Evolutionary conservation across 35 echinoderm and acorn worm species (phyloP), one percentile per base, ranked within the genome.

Genomic region (Lytechinus pictus): DNA sequence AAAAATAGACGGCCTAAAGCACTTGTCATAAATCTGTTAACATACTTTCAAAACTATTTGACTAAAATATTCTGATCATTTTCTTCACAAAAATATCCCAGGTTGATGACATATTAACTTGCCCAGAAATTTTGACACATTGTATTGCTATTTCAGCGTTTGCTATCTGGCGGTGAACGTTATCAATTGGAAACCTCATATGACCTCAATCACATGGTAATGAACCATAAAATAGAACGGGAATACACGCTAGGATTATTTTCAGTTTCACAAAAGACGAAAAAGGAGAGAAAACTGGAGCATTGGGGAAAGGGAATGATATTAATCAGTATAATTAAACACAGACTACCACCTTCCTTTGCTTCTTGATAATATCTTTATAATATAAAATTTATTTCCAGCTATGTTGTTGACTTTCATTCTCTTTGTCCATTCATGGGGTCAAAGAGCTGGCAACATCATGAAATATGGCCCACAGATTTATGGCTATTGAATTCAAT

Each of bases 221-320:
- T 90, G 88, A 90, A 90, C 88, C 88, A 54, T 28, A 90, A 90
- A 90, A 90, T 90, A 33, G 88, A 90, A 90, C 52, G 88, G 88
- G 88, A 90, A 90, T 90, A 10, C 16, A 52, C 14, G 66, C 3
- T 44, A 10, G 13, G 88, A 90, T 90, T 54, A 90, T 52, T 90
- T 90, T 90, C 88, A 90, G 88, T 54, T 90, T 90, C 66, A 79
- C 21, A 79, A 79, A 79, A 4, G 12, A 79, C 66, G n/a, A 79
- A 58, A 79, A 79, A 79, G 66, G 66, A 79, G 66, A n/a, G 66
- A 79, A 79, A 79, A 79, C n/a, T 79, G 19, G 66, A 79, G 66
- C 66, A 7, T 24, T 79, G 66, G 33, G 66, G 66, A 79, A 79
- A n/a, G 66, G 61, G 12, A 19, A 79, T 79, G 66, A 79, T 79